phyloP scores from a whole-genome alignment of 2,888 invertebrate genomes.

The Lochmaea capreae region DNA sequence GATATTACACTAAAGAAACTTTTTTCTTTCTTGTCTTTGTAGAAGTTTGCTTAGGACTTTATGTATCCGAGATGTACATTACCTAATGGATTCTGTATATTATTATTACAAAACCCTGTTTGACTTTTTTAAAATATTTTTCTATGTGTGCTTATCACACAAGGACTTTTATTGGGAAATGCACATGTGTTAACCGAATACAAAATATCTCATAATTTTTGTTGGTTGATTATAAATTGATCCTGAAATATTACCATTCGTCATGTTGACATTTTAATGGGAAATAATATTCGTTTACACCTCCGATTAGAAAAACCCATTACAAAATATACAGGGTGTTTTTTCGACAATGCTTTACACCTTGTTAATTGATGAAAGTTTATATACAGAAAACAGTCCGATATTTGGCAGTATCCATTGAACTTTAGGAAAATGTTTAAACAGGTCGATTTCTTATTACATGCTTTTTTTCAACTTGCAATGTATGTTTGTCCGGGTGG shows the following conservation, averaged over 20 bases:
- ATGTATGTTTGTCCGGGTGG: no score
- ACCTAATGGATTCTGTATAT: no score
- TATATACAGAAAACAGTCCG: no score
- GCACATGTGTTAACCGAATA: background rate
- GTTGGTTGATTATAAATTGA: conserved; percentile 30
- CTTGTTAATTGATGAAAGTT: no score
- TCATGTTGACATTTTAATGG: conserved; percentile 40
- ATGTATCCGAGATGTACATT: no score
- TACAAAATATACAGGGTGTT: conserved; percentile 14
- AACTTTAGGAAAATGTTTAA: no score
- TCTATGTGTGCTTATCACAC: no score
- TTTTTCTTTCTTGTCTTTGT: background rate
- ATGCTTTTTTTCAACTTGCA: no score
- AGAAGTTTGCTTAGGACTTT: background rate
- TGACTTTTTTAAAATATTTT: no score
- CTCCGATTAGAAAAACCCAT: conserved; percentile 42
- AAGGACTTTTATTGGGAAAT: background rate
- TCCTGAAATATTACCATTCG: conserved; percentile 32
- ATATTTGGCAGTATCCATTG: no score
- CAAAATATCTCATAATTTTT: conserved; percentile 23
- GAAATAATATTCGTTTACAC: conserved; percentile 43
- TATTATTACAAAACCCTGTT: no score
- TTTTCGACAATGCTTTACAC: background rate
- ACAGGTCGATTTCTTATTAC: no score
- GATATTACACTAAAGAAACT: background rate